phyloP scores from a whole-genome alignment of 2,113 vertebrate genomes.

The Strix uralensis region DNA sequence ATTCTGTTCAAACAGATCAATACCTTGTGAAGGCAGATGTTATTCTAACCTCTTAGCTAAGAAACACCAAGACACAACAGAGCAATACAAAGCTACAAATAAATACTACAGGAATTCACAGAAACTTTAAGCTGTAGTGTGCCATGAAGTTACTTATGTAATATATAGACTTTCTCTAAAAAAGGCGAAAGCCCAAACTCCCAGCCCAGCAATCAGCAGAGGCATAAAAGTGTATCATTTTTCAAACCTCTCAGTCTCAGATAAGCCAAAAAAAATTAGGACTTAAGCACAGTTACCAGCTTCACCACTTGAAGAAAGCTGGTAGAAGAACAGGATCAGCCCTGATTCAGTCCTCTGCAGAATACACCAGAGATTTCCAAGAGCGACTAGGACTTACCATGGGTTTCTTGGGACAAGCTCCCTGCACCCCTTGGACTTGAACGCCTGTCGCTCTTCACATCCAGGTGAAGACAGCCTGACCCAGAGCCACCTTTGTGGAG shows the following conservation, averaged over 20 bases:
- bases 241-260: not conserved
- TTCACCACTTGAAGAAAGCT: not conserved
- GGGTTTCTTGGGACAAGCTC: not conserved
- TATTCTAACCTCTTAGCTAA: not conserved
- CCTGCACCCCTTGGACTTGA: not conserved
- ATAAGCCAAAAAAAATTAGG: not conserved
- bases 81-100: not conserved
- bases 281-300: not conserved
- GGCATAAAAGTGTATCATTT: fast-evolving
- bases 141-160: not conserved
- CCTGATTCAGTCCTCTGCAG: not conserved
- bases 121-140: not conserved
- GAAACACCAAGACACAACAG: not conserved
- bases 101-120: not conserved
- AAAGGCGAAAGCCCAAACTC: not conserved
- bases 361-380: not conserved
- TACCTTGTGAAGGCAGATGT: not conserved
- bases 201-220: not conserved
- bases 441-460: not conserved
- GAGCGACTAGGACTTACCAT: not conserved
- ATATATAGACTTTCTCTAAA: not conserved
- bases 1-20: not conserved
- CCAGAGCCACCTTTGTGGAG: not conserved
- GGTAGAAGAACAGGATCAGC: not conserved
- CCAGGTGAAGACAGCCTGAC: not conserved